Conservation (phyloP, 30 jellyfish, hydroid and myxozoan genomes). For the Mastigias papua region DNA sequence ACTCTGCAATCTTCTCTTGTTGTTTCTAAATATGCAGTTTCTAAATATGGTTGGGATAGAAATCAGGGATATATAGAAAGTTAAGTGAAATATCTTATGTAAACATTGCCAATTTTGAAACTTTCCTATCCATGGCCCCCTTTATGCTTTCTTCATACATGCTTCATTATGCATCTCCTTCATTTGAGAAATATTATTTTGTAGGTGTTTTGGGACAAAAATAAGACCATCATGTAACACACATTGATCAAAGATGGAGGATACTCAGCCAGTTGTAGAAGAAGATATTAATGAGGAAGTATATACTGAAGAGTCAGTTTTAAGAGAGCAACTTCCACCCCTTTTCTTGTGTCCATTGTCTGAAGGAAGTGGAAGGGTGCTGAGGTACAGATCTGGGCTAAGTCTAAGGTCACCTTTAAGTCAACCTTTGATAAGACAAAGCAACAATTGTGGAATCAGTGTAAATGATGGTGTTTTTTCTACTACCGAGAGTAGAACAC, state of each 20-base stretch:
- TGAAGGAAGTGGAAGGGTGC: constrained; percentile 48
- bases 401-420: constrained; percentile 8
- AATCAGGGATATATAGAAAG: no score
- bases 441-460: not conserved
- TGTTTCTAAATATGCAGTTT: no score
- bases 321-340: not conserved
- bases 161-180: no score
- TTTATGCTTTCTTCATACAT: no score
- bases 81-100: no score
- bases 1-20: no score
- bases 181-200: no score
- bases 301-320: not conserved
- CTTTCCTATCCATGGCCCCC: no score
- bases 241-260: not conserved
- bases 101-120: no score
- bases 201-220: not conserved
- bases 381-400: constrained; percentile 29
- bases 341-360: constrained; percentile 1
- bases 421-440: constrained; percentile 6
- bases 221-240: not conserved
- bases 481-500: not conserved
- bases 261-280: not conserved
- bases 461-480: not conserved
- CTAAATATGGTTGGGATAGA: no score
- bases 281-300: not conserved